Evolutionary conservation across 1,140 invertebrate genomes (phyloP).

Genomic region (Tetramorium alpestre): DNA sequence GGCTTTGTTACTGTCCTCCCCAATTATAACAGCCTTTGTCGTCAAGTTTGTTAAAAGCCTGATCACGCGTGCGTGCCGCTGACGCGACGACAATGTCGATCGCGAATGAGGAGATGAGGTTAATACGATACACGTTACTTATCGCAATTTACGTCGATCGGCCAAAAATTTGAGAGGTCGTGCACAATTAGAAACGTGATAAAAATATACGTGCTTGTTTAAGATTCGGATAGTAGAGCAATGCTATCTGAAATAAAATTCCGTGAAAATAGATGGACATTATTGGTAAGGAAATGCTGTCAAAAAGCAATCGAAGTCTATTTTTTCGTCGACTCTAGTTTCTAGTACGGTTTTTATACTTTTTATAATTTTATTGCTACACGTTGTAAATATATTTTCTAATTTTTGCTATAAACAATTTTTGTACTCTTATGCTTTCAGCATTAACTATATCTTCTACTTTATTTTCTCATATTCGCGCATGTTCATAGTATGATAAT

Average conservation of each 20-base stretch:
- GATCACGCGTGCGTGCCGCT: constrained; percentile 18
- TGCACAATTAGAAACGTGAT: not conserved
- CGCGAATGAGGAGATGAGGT: not conserved
- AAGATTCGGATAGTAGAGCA: not conserved
- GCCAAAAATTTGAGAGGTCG: constrained; percentile 6
- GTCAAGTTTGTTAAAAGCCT: constrained; percentile 52
- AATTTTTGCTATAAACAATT: not conserved
- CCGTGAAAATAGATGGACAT: not conserved
- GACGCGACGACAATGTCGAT: constrained; percentile 42
- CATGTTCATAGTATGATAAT: not conserved
- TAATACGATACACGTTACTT: constrained; percentile 54
- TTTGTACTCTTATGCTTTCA: not conserved
- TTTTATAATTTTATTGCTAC: not conserved
- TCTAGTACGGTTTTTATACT: not conserved
- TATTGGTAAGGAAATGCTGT: not conserved
- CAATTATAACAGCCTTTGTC: constrained; percentile 57
- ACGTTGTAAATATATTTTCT: not conserved
- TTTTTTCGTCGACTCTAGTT: not conserved
- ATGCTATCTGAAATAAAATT: not conserved
- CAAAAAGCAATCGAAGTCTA: not conserved
- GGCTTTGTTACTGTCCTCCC: constrained; percentile 52
- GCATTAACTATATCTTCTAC: not conserved
- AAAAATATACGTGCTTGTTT: not conserved
- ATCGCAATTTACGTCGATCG: constrained; percentile 45
- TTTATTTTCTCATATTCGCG: not conserved